Conservation (phyloP, 92 coral and sea anemone species). For the Virgularia gustaviana region DNA sequence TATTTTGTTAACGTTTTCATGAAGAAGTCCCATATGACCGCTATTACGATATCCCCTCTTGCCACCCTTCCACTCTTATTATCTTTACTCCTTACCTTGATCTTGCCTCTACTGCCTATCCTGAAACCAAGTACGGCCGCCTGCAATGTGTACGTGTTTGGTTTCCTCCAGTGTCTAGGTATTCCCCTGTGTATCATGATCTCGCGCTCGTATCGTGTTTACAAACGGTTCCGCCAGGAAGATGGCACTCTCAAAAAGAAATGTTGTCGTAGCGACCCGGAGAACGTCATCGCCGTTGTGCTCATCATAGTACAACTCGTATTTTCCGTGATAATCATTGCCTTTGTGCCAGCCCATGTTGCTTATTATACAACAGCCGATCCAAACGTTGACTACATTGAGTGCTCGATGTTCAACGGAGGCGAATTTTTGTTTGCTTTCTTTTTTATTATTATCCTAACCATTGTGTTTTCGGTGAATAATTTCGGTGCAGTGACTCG, state of each 20-base stretch:
- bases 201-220: constrained; percentile 60
- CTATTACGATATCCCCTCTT: constrained; percentile 69
- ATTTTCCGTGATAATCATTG: constrained; percentile 52
- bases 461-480: constrained; percentile 67
- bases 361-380: constrained; percentile 61
- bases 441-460: constrained; percentile 64
- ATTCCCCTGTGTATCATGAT: constrained; percentile 79
- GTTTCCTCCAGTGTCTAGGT: constrained; percentile 74
- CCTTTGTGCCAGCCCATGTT: constrained; percentile 64
- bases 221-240: constrained; percentile 62
- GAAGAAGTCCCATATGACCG: constrained; percentile 73
- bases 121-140: constrained; percentile 73
- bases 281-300: constrained; percentile 58
- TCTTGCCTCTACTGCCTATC: constrained; percentile 78
- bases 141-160: constrained; percentile 80
- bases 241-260: constrained; percentile 54
- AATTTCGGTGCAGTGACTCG: constrained; percentile 67
- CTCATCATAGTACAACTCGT: constrained; percentile 59
- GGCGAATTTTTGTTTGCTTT: constrained; percentile 68
- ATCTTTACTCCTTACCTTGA: constrained; percentile 65
- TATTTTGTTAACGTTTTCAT: constrained; percentile 67
- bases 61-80: constrained; percentile 64
- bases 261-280: constrained; percentile 54
- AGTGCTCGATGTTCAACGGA: constrained; percentile 74
- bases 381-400: constrained; percentile 77